Evolutionary conservation across 2,888 invertebrate species (phyloP).

Genomic region (Eristalis tenax): DNA sequence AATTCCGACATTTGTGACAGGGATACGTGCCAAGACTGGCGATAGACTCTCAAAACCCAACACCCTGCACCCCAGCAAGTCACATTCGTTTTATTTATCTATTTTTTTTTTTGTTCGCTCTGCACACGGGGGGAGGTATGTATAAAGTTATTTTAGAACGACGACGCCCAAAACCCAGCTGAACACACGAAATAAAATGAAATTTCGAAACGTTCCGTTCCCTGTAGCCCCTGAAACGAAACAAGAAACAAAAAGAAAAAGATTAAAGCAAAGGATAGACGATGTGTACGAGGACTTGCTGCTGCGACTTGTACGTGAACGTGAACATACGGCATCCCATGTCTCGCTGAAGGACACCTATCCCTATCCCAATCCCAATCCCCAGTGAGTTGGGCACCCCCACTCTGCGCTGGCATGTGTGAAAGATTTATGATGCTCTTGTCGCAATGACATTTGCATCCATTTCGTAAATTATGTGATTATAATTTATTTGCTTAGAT

Average conservation of each 20-base stretch:
- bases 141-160: conserved; percentile 50
- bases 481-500: conserved; percentile 65
- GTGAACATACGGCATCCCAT: not conserved
- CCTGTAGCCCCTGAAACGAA: conserved; percentile 23
- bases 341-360: not conserved
- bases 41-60: conserved; percentile 12
- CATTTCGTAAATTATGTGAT: conserved; percentile 63
- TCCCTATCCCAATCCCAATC: conserved; percentile 37
- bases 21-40: conserved; percentile 61
- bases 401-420: conserved; percentile 17
- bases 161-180: conserved; percentile 10
- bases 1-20: conserved; percentile 67
- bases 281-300: conserved; percentile 20
- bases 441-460: conserved; percentile 65
- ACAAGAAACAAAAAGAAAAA: conserved; percentile 4
- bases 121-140: not conserved
- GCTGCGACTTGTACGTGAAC: conserved; percentile 43
- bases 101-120: not conserved
- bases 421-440: conserved; percentile 60
- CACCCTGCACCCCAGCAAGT: conserved; percentile 7
- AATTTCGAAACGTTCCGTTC: conserved; percentile 52
- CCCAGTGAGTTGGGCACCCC: conserved; percentile 15
- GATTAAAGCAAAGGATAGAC: conserved; percentile 12
- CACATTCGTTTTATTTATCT: conserved; percentile 42
- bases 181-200: conserved; percentile 64